Conservation (phyloP, 2,113 vertebrate genomes). For the Cyanoliseus patagonus region DNA sequence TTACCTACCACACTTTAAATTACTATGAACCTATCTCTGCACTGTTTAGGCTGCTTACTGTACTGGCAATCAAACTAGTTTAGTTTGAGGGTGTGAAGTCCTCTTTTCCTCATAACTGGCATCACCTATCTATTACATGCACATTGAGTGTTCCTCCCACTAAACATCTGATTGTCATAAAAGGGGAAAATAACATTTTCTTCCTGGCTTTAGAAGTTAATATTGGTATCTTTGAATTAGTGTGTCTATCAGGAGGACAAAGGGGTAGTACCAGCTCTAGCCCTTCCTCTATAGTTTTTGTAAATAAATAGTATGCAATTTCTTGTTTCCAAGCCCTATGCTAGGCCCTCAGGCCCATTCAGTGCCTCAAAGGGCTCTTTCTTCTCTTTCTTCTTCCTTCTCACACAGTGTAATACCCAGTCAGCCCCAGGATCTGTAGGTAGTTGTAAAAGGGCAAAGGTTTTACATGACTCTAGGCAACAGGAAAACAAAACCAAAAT, state of each 20-base stretch:
- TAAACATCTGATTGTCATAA: constrained; percentile 2
- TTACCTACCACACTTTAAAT: neutral
- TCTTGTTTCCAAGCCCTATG: neutral
- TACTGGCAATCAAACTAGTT: neutral
- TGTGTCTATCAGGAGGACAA: neutral
- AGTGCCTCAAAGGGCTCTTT: neutral
- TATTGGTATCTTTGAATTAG: neutral
- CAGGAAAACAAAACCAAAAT: constrained; percentile 10
- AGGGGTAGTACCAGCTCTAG: neutral
- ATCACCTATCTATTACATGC: constrained; percentile 22
- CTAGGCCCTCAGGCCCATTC: neutral
- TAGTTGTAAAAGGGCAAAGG: constrained; percentile 16
- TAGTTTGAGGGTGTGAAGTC: neutral
- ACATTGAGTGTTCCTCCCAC: constrained; percentile 5
- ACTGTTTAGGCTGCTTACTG: neutral
- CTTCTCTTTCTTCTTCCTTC: neutral
- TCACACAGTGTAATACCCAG: neutral
- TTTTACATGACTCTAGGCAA: constrained; percentile 42
- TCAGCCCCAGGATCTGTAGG: neutral
- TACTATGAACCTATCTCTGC: neutral
- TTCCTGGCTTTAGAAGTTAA: neutral
- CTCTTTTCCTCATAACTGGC: constrained; percentile 8
- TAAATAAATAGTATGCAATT: neutral
- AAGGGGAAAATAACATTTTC: constrained; percentile 12
- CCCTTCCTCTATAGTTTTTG: neutral